phyloP scores from a whole-genome alignment of 2,888 invertebrate genomes.

The Caenorhabditis auriculariae region DNA sequence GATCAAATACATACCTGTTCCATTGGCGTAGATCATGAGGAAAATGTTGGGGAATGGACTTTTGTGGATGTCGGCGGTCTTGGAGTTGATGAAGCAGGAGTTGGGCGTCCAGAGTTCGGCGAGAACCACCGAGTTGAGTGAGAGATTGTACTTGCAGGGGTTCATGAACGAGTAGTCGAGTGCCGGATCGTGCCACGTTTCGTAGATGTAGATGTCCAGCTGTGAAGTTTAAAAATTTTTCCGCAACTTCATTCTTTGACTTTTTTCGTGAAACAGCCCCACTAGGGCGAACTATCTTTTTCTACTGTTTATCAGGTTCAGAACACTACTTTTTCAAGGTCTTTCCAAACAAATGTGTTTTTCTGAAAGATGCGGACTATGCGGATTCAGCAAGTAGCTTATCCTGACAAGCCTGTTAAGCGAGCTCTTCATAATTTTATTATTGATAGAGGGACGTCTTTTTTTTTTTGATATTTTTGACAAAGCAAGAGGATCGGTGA shows the following conservation, averaged over 20 bases:
- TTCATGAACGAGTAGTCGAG: slow-evolving; percentile 55
- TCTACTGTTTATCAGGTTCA: no score
- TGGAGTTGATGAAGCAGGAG: slow-evolving; percentile 63
- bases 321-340: not conserved
- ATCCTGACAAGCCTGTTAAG: no score
- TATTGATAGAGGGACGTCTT: no score
- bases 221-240: slow-evolving; percentile 24
- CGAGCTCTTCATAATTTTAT: no score
- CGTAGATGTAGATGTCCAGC: slow-evolving; percentile 63
- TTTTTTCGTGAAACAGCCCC: not conserved
- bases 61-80: slow-evolving; percentile 62
- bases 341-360: no score
- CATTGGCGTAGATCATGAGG: slow-evolving; percentile 63
- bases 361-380: no score
- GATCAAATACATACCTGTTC: slow-evolving; percentile 47
- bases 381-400: no score
- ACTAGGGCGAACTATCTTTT: no score
- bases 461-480: not conserved
- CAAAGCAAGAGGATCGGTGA: not conserved
- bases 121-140: slow-evolving; percentile 53
- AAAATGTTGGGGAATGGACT: slow-evolving; percentile 63
- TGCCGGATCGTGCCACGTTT: slow-evolving; percentile 62
- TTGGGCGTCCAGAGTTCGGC: slow-evolving; percentile 52
- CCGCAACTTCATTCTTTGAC: no score
- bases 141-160: slow-evolving; percentile 63